Base-by-base conservation (phyloP, 64 coral and sea anemone species). In the Montipora sp. region DNA sequence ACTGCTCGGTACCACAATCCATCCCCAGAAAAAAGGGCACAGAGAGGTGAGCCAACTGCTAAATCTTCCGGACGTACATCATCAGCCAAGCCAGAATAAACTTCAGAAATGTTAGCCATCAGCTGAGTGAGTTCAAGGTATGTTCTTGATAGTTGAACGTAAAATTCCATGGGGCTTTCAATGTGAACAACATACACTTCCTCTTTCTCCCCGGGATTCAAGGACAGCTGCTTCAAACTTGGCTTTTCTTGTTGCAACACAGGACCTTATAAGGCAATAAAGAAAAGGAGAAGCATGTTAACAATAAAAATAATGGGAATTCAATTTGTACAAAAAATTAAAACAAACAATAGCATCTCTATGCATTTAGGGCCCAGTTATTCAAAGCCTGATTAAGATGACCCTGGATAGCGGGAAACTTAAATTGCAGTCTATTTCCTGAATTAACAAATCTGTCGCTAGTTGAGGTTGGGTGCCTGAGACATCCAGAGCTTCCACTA, bases 1-100 rank as follows among this genome's bases (percentile, higher is more conserved):
- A 63, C 20, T 14, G 80, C 91, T 75, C 95, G 74, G 67, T 96
- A 96, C 95, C 95, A 96, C 2, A 23, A 67, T 23, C 63, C 66
- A 65, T 96, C 95, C 48, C 47, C 91, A 57, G 86, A 13, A 90
- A 90, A 96, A 22, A 70, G 57, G 3, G 91, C 91, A 53, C 84
- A 69, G 23, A 85, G 43, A 51, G 83, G 22, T 24, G 60, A 48
- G 3, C 91, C 91, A 57, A 72, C 47, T 6, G 18, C 10, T 36
- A 93, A 16, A 36, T 78, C 76, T 47, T 59, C 48, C 24, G 65
- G 75, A n/a, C 65, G 48, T 7, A 93, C 12, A 55, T 87, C 91
- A 88, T 80, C 91, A 71, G 69, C 83, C 43, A 85, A 48, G 22
- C 49, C 23, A 51, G 82, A 77, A 59, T 93, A 81, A 4, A 88